Evolutionary conservation across 2,888 invertebrate genomes (phyloP).

Genomic region (Apomyelois bistriatella): DNA sequence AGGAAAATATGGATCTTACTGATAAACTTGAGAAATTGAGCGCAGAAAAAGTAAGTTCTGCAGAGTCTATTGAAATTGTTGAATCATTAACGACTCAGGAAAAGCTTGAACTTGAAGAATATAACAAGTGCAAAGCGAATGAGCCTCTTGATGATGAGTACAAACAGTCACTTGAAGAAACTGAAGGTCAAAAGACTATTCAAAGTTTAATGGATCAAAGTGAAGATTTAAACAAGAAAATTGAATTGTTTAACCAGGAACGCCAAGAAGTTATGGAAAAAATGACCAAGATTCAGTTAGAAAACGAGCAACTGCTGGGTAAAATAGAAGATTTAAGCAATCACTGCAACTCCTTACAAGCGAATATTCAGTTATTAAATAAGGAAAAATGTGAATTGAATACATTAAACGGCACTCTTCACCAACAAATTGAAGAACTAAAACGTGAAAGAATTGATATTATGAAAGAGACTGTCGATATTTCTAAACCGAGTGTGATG

Average conservation of each 20-base stretch:
- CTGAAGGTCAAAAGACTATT: conserved; percentile 73
- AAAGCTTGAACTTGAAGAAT: conserved; percentile 84
- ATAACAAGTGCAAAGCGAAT: conserved; percentile 69
- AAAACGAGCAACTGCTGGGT: conserved; percentile 78
- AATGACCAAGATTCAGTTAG: conserved; percentile 81
- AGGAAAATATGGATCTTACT: conserved; percentile 86
- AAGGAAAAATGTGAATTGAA: conserved; percentile 64
- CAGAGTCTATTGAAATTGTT: conserved; percentile 88
- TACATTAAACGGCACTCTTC: conserved; percentile 53
- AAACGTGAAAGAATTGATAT: conserved; percentile 65
- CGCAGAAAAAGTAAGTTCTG: conserved; percentile 85
- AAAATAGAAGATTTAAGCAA: conserved; percentile 73
- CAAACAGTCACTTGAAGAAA: conserved; percentile 35
- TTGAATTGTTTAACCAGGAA: conserved; percentile 84
- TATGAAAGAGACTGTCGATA: conserved; percentile 62
- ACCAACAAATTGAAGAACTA: conserved; percentile 63
- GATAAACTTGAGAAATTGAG: conserved; percentile 87
- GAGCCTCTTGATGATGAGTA: conserved; percentile 30
- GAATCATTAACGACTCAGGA: conserved; percentile 85
- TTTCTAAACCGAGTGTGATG: conserved; percentile 45
- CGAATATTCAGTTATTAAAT: conserved; percentile 59
- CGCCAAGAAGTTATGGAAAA: conserved; percentile 85
- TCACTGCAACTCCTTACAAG: conserved; percentile 71
- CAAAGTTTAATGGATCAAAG: conserved; percentile 82
- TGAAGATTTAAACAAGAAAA: conserved; percentile 82